phyloP scores from a whole-genome alignment of 2,888 invertebrate species.

The Plutella xylostella region DNA sequence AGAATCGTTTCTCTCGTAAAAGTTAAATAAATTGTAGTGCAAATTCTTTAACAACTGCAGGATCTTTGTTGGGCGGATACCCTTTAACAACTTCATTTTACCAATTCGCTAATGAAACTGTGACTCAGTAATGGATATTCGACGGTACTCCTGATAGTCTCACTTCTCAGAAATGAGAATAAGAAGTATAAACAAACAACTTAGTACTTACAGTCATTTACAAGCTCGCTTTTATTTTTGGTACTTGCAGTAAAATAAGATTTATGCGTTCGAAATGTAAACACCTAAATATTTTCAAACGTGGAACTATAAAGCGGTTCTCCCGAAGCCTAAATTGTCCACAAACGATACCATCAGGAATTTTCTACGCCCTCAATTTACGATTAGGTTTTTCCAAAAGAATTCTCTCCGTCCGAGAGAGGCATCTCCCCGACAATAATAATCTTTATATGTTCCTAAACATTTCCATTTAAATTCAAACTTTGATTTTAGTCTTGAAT shows the following conservation, averaged over 20 bases:
- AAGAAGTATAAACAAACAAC: no score
- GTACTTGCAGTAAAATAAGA: no score
- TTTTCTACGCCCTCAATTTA: constrained; percentile 46
- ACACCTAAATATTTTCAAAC: constrained; percentile 2
- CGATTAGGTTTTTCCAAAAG: constrained; percentile 42
- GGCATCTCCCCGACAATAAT: constrained; percentile 49
- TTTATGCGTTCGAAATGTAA: constrained; percentile 1
- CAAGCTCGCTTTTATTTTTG: neutral
- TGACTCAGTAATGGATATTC: neutral
- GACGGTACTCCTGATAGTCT: no score
- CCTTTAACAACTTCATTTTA: constrained; percentile 4
- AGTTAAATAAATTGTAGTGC: constrained; percentile 28
- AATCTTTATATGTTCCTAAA: constrained; percentile 53
- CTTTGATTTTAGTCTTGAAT: constrained; percentile 30
- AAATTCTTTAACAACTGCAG: constrained; percentile 30
- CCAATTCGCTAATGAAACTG: constrained; percentile 1
- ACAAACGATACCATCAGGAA: constrained; percentile 52
- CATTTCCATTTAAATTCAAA: constrained; percentile 50
- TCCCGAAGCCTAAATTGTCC: constrained; percentile 40
- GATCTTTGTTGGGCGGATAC: constrained; percentile 27
- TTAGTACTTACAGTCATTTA: no score
- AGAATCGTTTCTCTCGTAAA: constrained; percentile 18
- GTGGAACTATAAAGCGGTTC: constrained; percentile 29
- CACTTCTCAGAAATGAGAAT: no score
- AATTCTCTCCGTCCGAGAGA: constrained; percentile 37